phyloP scores from a whole-genome alignment of 2,113 vertebrate species.

The Neotoma lepida region DNA sequence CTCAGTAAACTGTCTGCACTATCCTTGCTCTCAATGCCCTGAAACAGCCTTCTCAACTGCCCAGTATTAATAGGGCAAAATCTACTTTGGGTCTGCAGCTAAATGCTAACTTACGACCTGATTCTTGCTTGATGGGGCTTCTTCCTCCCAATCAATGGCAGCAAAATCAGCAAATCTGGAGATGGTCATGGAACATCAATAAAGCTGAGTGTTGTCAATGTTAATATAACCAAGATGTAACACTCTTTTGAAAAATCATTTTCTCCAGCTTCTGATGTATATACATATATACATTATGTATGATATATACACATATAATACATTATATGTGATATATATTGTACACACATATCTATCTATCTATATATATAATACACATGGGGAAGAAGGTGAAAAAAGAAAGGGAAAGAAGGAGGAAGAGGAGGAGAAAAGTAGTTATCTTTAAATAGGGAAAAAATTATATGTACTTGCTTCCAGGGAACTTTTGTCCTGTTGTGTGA shows the following conservation, averaged over 20 bases:
- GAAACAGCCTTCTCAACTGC: not conserved
- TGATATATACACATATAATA: too few relatives aligned
- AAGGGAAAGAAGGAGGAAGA: too few relatives aligned
- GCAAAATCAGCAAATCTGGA: not conserved
- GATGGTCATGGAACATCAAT: not conserved
- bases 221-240: slow-evolving; percentile 3
- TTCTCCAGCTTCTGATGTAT: not conserved
- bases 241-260: not conserved
- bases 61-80: not conserved
- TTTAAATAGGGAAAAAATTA: slow-evolving; percentile 43
- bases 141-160: not conserved
- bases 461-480: not conserved
- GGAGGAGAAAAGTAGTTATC: not conserved
- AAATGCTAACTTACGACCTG: not conserved
- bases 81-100: not conserved
- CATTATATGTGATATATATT: not conserved
- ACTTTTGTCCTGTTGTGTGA: slow-evolving; percentile 3
- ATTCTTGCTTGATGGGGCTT: not conserved
- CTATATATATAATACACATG: too few relatives aligned
- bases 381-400: too few relatives aligned
- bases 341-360: not conserved
- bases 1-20: not conserved
- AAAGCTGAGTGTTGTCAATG: not conserved
- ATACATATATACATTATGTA: too few relatives aligned
- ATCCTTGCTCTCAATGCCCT: not conserved